Conservation (phyloP, 2,888 invertebrate genomes). For the Chymomyza caudatula region DNA sequence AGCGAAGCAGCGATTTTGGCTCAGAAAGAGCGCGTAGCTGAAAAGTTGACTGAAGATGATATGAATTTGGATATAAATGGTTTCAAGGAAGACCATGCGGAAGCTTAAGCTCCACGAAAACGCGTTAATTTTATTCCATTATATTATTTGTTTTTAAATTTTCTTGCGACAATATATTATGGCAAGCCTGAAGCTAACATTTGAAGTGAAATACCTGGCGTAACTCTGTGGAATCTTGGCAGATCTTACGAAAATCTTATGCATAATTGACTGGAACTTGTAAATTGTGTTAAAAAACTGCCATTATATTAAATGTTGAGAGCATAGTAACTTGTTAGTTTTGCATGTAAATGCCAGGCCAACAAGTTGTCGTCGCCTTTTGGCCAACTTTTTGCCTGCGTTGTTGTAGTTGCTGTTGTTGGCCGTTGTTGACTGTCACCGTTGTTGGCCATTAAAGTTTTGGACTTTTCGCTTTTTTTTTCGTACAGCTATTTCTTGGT, state of each 20-base stretch:
- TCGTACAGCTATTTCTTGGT: constrained; percentile 13
- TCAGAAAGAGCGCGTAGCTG: no score
- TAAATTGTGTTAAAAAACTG: constrained; percentile 17
- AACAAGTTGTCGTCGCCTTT: not conserved
- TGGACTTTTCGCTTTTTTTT: constrained; percentile 11
- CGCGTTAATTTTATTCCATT: no score
- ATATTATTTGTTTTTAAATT: no score
- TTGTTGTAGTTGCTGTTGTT: not conserved
- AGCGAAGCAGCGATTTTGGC: no score
- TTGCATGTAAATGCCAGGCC: not conserved
- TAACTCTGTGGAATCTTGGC: not conserved
- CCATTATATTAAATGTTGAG: not conserved
- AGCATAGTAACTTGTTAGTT: constrained; percentile 22
- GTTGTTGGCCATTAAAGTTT: not conserved
- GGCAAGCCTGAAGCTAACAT: not conserved
- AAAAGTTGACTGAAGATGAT: no score
- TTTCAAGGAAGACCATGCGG: no score
- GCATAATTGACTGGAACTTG: not conserved
- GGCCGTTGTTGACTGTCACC: not conserved
- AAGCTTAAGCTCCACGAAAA: no score
- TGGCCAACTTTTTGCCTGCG: not conserved
- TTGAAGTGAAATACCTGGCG: not conserved
- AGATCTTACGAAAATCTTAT: not conserved
- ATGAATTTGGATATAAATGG: no score
- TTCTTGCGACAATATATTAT: no score